Base-by-base conservation (phyloP, 1,140 invertebrate species). In the Zaprionus vittiger region DNA sequence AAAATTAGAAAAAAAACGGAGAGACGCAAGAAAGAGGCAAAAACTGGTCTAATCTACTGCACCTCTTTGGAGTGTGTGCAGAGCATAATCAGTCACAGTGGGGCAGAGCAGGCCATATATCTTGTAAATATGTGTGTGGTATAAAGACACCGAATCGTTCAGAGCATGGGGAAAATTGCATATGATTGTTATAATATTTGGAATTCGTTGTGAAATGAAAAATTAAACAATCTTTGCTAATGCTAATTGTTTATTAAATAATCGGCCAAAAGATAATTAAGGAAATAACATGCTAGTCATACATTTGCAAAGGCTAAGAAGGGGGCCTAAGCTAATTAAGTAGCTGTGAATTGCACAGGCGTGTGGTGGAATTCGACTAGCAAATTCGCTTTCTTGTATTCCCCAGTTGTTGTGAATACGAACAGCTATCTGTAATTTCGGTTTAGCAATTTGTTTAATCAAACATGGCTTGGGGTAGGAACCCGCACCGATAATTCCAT, bases 221-320 rank as follows among this genome's bases (percentile, higher is more conserved):
- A 52, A 70, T 71, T 73, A 86, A 86, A 86, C 82, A 63, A 68
- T 79, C 79, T 86, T 74, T 84, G 83, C 56, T 65, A 85, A 76
- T 81, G 70, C 68, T 73, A 77, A 86, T 86, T 64, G 68, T 28
- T 70, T 62, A 28, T 73, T 75, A 81, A 84, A 79, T 74, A 81
- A 59, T 62, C 56, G 41, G n/a, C n/a, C 41, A 47, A 70, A 71
- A 56, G 66, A 41, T 79, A 78, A 84, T 84, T 84, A 84, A n/a
- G 41, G 41, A 47, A 47, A 47, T 17, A 47, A 47, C 41, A 47
- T 17, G 41, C 41, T 17, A 47, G n/a, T 47, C n/a, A n/a, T 41
- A 17, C n/a, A 2, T 17, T 47, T 17, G n/a, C 41, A n/a, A 9
- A 47, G 20, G 4, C 44, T 6, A 11, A 60, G n/a, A 4, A 54